A percentile compares a stretch with the other conserved stretches of the same genome.
These are phyloP conservation scores for Rostratula benghalensis DNA, from an alignment of 2,113 vertebrate genomes.

Conservation along the genomic window DNA sequence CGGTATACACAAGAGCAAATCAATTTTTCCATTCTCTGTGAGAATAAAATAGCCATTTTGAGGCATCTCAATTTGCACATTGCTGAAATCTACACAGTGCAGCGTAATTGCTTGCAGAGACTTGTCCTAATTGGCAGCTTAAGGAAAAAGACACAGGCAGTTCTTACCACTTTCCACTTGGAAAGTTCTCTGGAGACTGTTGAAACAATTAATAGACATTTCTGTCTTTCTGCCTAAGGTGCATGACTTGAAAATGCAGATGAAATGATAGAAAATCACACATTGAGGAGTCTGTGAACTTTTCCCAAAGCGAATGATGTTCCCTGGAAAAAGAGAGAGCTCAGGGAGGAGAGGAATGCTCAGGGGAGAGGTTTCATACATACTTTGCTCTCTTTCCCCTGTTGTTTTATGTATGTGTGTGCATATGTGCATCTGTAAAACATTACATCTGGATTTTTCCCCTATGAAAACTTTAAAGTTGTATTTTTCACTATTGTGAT, in stretches of 20 bases:
- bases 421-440: not conserved
- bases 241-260: slow-evolving; percentile 11
- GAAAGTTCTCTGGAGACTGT: slow-evolving; percentile 18
- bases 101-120: slow-evolving; percentile 21
- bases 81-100: not conserved
- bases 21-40: slow-evolving; percentile 12
- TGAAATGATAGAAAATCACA: slow-evolving; percentile 22
- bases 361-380: not conserved
- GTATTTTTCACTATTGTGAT: not conserved
- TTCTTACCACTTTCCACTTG: not conserved
- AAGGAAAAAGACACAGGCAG: not conserved
- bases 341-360: not conserved
- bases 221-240: slow-evolving; percentile 36
- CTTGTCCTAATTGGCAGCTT: slow-evolving; percentile 46
- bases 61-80: slow-evolving; percentile 3
- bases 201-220: slow-evolving; percentile 54
- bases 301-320: not conserved
- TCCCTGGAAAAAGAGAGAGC: not conserved
- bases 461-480: not conserved
- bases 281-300: not conserved
- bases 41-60: slow-evolving; percentile 9
- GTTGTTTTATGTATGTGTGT: not conserved
- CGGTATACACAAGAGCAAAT: not conserved
- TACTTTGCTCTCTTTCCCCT: not conserved
- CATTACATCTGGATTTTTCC: not conserved